A percentile compares a stretch with the other conserved stretches of the same genome.
Evolutionary conservation across 2,113 vertebrate genomes (phyloP).

Genomic region (Theropithecus gelada): DNA sequence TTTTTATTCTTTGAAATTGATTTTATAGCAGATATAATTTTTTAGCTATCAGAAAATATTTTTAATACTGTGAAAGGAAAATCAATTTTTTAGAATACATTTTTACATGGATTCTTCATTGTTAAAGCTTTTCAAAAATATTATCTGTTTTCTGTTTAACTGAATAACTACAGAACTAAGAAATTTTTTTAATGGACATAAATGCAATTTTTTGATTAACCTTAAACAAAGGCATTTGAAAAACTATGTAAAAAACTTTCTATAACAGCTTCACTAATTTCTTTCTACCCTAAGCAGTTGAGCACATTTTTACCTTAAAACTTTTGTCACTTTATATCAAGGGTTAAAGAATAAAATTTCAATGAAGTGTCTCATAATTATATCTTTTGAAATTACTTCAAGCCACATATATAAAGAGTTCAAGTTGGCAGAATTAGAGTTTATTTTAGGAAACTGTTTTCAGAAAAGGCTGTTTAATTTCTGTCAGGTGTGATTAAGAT

Average conservation of each 20-base stretch:
- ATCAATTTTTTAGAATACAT: neutral
- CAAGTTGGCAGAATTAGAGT: neutral
- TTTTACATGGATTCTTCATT: neutral
- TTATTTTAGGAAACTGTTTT: slow-evolving; percentile 50
- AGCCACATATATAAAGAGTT: neutral
- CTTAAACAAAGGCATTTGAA: neutral
- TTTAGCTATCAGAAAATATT: slow-evolving; percentile 23
- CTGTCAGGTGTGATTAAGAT: slow-evolving; percentile 17
- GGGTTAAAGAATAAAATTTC: slow-evolving; percentile 34
- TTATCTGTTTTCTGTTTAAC: neutral
- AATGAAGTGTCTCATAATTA: neutral
- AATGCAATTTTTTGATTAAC: neutral
- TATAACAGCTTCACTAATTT: neutral
- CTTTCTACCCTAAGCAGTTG: neutral
- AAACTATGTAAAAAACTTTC: neutral
- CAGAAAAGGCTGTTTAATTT: neutral
- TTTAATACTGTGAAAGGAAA: slow-evolving; percentile 13
- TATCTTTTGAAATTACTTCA: slow-evolving; percentile 34
- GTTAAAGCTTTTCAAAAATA: neutral
- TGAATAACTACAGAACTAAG: neutral
- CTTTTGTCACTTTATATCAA: neutral
- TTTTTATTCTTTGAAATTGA: slow-evolving; percentile 14
- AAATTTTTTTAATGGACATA: neutral
- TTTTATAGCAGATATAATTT: neutral
- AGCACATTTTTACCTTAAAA: neutral